Conservation (phyloP, 2,113 vertebrate species). For the Poicephalus gulielmi region DNA sequence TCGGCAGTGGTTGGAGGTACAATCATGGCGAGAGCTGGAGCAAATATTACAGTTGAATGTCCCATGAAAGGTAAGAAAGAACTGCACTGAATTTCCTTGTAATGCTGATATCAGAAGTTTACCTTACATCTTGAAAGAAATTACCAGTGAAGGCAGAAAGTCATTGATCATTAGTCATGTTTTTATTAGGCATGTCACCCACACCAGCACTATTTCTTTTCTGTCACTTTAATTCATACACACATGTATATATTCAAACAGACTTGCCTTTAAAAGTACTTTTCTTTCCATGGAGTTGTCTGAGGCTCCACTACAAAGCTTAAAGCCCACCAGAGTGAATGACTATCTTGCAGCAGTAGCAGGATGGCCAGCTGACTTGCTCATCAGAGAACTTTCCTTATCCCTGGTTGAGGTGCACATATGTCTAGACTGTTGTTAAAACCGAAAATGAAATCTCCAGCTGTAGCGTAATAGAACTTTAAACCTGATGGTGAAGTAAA, state of each 20-base stretch:
- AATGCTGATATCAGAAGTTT: not conserved
- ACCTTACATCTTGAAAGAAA: not conserved
- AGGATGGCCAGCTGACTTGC: conserved; percentile 35
- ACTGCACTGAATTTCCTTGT: not conserved
- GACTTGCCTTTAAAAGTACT: not conserved
- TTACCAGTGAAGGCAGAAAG: not conserved
- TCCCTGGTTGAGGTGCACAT: conserved; percentile 25
- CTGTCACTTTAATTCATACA: not conserved
- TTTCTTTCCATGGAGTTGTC: not conserved
- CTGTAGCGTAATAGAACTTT: conserved; percentile 52
- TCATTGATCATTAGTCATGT: not conserved
- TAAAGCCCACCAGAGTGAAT: not conserved
- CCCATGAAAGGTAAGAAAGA: conserved; percentile 81
- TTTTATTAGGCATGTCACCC: not conserved
- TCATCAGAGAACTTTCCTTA: conserved; percentile 58
- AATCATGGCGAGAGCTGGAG: conserved; percentile 66
- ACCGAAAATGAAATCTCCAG: conserved; percentile 55
- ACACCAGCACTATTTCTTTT: not conserved
- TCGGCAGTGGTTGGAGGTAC: conserved; percentile 75
- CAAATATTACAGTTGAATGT: conserved; percentile 81
- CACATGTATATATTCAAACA: not conserved
- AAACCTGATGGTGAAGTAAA: conserved; percentile 41
- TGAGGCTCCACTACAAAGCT: not conserved
- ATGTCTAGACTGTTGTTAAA: conserved; percentile 49
- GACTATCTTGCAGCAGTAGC: not conserved